Evolutionary conservation across 2,888 invertebrate genomes (phyloP).

Genomic region (Cryptocheilus praepositus): DNA sequence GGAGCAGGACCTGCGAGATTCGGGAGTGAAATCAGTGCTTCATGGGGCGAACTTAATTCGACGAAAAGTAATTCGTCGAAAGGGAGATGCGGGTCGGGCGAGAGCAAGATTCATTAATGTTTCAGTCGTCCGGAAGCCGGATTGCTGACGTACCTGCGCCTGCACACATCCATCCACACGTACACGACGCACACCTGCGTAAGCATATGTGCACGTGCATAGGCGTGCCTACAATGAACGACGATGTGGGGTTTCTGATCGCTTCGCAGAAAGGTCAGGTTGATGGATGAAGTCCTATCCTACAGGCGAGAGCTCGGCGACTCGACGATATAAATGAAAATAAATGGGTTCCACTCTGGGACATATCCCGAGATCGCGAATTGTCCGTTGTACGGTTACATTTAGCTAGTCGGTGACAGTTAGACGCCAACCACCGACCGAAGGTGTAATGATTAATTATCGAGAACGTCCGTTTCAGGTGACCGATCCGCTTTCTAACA

Average conservation of each 20-base stretch:
- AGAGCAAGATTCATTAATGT: conserved; percentile 32
- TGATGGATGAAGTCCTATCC: conserved; percentile 53
- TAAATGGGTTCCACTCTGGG: conserved; percentile 47
- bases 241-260: conserved; percentile 26
- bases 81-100: not conserved
- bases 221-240: conserved; percentile 15
- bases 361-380: conserved; percentile 3
- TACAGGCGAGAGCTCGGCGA: conserved; percentile 22
- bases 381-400: conserved; percentile 9
- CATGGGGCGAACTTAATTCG: conserved; percentile 42
- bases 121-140: conserved; percentile 9
- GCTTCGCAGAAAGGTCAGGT: conserved; percentile 41
- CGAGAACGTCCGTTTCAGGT: too few relatives aligned
- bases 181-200: not conserved
- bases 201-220: conserved; percentile 1
- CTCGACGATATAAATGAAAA: conserved; percentile 52
- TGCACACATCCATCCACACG: too few relatives aligned
- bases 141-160: not conserved
- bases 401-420: too few relatives aligned
- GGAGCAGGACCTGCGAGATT: conserved; percentile 29
- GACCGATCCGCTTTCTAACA: too few relatives aligned
- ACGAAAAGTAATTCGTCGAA: conserved; percentile 35
- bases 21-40: conserved; percentile 37
- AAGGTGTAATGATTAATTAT: too few relatives aligned
- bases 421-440: too few relatives aligned